These are phyloP conservation scores for Caenorhabditis sp. DNA, from an alignment of 2,888 invertebrate species.

Conservation along the genomic window DNA sequence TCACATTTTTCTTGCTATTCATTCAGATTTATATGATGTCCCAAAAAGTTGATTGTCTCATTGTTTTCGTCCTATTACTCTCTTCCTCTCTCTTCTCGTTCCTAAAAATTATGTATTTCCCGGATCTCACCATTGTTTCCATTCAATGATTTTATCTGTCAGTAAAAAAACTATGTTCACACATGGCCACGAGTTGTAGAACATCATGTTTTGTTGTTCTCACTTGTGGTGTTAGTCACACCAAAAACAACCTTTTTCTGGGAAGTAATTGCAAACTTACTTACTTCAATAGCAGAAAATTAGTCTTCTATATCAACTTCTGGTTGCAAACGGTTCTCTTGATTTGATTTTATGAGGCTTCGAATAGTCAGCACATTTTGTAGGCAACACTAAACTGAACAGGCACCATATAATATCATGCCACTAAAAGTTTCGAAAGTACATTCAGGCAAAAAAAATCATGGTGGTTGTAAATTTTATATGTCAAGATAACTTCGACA, in stretches of 20 bases:
- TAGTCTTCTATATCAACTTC: no score
- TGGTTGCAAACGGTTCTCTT: no score
- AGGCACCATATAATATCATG: no score
- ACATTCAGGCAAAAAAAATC: no score
- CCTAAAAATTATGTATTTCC: background rate
- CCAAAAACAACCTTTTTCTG: background rate
- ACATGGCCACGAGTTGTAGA: background rate
- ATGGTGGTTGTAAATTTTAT: no score
- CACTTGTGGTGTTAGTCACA: background rate
- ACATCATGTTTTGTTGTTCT: background rate
- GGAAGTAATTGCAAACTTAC: background rate
- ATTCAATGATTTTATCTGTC: background rate
- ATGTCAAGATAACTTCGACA: no score
- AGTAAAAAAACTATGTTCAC: background rate
- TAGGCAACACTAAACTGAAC: no score
- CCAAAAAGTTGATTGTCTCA: background rate
- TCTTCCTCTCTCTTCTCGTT: background rate
- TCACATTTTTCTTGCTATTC: background rate
- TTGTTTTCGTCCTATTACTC: no score
- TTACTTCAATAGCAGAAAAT: no score
- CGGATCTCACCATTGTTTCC: background rate
- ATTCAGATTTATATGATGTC: background rate
- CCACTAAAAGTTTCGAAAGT: no score
- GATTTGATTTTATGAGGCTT: no score
- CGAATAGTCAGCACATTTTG: no score